Evolutionary conservation across 2,113 vertebrate species (phyloP).

Genomic region (Tinamus guttatus): DNA sequence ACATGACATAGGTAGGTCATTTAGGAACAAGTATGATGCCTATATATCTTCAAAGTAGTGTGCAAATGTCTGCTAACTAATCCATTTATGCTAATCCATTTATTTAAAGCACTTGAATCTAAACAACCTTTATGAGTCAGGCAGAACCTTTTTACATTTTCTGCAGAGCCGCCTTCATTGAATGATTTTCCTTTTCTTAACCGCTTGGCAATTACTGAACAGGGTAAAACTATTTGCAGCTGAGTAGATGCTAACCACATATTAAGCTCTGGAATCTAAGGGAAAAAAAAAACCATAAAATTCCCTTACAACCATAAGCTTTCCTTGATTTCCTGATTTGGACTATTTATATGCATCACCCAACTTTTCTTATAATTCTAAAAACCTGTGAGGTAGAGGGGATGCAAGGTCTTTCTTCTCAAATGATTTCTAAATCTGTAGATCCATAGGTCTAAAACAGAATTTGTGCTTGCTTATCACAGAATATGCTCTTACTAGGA

Average conservation of each 20-base stretch:
- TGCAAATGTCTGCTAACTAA: constrained; percentile 18
- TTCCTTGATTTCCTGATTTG: background rate
- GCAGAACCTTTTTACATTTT: constrained; percentile 1
- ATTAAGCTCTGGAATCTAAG: background rate
- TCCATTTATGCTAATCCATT: constrained; percentile 40
- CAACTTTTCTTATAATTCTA: background rate
- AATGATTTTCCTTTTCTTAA: background rate
- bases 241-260: background rate
- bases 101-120: constrained; percentile 14
- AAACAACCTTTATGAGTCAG: constrained; percentile 34
- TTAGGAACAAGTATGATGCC: background rate
- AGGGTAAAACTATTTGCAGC: background rate
- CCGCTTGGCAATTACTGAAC: background rate
- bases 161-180: background rate
- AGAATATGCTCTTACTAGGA: background rate
- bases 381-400: background rate
- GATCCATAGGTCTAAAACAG: background rate
- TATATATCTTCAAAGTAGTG: constrained; percentile 15
- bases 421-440: background rate
- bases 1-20: background rate
- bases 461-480: background rate
- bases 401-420: background rate
- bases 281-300: background rate
- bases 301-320: background rate
- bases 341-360: background rate